Evolutionary conservation across 2,113 vertebrate genomes (phyloP).

Genomic region (Cephalopholis sonnerati): DNA sequence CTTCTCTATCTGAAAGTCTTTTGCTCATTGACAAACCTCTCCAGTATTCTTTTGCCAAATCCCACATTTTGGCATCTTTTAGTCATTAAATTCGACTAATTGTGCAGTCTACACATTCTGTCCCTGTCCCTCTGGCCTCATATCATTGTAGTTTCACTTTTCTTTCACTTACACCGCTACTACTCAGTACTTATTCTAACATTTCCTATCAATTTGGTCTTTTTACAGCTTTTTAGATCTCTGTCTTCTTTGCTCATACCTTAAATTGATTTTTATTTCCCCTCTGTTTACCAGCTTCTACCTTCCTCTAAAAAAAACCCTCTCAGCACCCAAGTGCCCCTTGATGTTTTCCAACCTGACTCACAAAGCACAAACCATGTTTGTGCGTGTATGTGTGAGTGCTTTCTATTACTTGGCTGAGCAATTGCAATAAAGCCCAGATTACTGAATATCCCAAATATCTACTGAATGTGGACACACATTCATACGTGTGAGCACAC

Average conservation of each 20-base stretch:
- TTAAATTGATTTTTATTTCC: conserved; percentile 12
- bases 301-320: background rate
- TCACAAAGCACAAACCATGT: conserved; percentile 39
- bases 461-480: conserved; percentile 21
- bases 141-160: conserved; percentile 22
- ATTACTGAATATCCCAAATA: conserved; percentile 28
- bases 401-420: conserved; percentile 35
- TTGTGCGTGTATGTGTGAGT: conserved; percentile 7
- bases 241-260: background rate
- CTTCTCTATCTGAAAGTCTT: conserved; percentile 34
- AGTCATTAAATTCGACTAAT: conserved; percentile 40
- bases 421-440: conserved; percentile 35
- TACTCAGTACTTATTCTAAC: conserved; percentile 2
- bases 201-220: conserved; percentile 12
- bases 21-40: conserved; percentile 33
- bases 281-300: conserved; percentile 8
- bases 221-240: conserved; percentile 33
- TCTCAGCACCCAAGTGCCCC: background rate
- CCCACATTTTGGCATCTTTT: conserved; percentile 42
- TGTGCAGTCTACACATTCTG: conserved; percentile 24
- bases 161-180: background rate
- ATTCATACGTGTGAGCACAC: conserved; percentile 9
- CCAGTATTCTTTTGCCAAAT: conserved; percentile 42
- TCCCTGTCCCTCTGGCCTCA: conserved; percentile 16
- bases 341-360: conserved; percentile 51